phyloP scores from a whole-genome alignment of 2,113 vertebrate genomes.

The Tachysurus vachellii region DNA sequence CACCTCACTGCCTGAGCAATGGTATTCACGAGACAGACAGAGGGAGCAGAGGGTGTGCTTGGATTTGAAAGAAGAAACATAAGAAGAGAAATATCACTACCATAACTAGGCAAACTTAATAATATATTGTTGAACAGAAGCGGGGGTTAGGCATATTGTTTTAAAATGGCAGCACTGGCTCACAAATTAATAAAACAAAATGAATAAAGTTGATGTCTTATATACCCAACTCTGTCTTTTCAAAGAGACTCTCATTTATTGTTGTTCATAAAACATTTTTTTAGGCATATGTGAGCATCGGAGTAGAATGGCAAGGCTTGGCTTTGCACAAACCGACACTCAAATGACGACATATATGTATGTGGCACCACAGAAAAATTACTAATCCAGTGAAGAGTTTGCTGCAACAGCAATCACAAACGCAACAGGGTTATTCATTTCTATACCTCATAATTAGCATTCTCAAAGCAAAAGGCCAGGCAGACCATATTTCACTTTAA shows the following conservation, averaged over 20 bases:
- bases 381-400: not conserved
- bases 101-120: conserved; percentile 17
- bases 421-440: not conserved
- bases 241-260: too few relatives aligned
- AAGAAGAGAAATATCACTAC: conserved; percentile 20
- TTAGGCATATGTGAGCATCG: not conserved
- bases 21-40: conserved; percentile 69
- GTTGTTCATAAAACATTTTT: not conserved
- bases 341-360: not conserved
- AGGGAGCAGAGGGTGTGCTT: conserved; percentile 40
- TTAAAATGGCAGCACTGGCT: not conserved
- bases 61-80: conserved; percentile 47
- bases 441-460: not conserved
- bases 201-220: not conserved
- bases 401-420: conserved; percentile 2
- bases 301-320: not conserved
- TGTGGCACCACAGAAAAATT: not conserved
- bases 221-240: not conserved
- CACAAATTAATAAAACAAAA: not conserved
- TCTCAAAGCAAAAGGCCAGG: not conserved
- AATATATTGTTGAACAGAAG: conserved; percentile 24
- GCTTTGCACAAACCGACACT: not conserved
- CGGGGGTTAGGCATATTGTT: not conserved
- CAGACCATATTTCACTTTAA: not conserved
- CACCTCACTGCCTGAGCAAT: conserved; percentile 77